Base-by-base conservation (phyloP, 2,888 invertebrate species). In the Chaitophorus viminalis region DNA sequence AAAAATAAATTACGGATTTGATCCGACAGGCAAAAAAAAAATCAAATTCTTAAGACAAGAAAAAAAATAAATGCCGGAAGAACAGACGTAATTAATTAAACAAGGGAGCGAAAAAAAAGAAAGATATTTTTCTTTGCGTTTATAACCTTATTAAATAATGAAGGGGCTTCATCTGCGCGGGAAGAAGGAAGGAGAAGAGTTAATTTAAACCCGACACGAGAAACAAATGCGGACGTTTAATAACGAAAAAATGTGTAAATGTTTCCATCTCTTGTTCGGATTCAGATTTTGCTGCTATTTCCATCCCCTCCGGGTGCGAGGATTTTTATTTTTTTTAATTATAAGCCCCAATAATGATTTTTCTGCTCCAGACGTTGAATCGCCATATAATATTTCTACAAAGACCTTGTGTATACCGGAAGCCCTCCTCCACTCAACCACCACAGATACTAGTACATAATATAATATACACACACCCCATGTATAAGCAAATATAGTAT, bases 91-190 rank as follows among this genome's bases (percentile, higher is more conserved):
- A 87, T 87, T 87, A 87, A 87, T 87, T 87, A 87, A 87, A 87
- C 86, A 33, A 87, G 70, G 72, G 79, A 76, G 74, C 29, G 74
- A 78, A 46, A 76, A 76, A 78, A 78, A 79, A 79, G 72, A 72
- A 60, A 79, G 86, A 87, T 87, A 87, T 87, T 87, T 87, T 87
- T 87, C 86, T 87, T 87, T 87, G 79, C 79, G 86, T 87, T 87
- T 87, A 87, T 87, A 87, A 87, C 86, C 86, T 87, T 87, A 87
- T 87, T 87, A 87, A 87, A 87, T 87, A 87, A 87, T 87, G 86
- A 87, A 87, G 86, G 79, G 86, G 79, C 79, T 87, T 87, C 78
- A 17, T 79, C 74, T 78, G 78, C 29, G 29, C 25, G 36, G 21
- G 18, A 75, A 17, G 39, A 14, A 46, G 74, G 18, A 33, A 72